phyloP scores from a whole-genome alignment of 2,888 invertebrate species.

The Ernsta delagoae region DNA sequence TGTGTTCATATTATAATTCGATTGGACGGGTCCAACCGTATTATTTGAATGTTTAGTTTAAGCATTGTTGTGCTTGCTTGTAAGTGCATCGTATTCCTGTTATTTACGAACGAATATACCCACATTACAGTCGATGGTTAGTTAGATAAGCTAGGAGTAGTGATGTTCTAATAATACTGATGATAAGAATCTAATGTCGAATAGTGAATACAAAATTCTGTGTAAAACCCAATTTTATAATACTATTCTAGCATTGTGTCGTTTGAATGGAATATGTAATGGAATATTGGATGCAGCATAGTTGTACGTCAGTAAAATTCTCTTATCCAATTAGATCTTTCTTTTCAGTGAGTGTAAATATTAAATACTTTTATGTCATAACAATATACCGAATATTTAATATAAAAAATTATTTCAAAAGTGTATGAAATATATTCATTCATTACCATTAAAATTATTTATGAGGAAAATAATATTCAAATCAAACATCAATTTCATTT shows the following conservation, averaged over 20 bases:
- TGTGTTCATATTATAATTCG: constrained; percentile 35
- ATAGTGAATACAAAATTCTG: not conserved
- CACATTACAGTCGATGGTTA: constrained; percentile 21
- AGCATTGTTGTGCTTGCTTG: constrained; percentile 26
- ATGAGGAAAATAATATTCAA: not conserved
- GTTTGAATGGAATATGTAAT: not conserved
- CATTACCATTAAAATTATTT: not conserved
- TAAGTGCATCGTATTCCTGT: constrained; percentile 18
- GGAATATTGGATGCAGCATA: too few species aligned
- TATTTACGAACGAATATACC: constrained; percentile 18
- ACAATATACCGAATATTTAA: not conserved
- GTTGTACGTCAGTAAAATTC: too few species aligned
- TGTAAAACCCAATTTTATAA: not conserved
- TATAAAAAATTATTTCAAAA: too few species aligned
- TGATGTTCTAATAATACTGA: not conserved
- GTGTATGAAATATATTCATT: not conserved
- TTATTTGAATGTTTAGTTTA: constrained; percentile 16
- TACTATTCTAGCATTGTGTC: not conserved
- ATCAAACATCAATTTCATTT: not conserved
- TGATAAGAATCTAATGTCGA: constrained; percentile 12
- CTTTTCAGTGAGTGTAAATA: too few species aligned
- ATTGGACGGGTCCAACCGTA: constrained; percentile 29
- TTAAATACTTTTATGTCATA: not conserved
- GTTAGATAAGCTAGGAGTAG: constrained; percentile 6
- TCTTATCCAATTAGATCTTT: too few species aligned